Percentiles rank a stretch among this genome's conserved stretches.
phyloP scores from a whole-genome alignment of 1,140 invertebrate genomes.

The Notospermus geniculatus region DNA sequence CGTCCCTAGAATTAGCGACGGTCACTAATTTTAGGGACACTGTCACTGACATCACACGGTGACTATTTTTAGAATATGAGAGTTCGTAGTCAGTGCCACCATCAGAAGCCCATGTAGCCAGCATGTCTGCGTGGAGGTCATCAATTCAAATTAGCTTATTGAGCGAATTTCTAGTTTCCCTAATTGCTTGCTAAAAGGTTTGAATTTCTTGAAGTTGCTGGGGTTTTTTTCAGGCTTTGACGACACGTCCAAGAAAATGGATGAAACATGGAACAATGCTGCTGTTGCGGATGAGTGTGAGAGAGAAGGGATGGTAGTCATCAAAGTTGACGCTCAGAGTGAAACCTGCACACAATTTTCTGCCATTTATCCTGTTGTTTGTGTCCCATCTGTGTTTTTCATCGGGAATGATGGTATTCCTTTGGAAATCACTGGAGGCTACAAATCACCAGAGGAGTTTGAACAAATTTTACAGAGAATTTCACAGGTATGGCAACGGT shows the following conservation, averaged over 20 bases:
- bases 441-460: slow-evolving; percentile 39
- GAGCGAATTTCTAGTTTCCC: too few species aligned
- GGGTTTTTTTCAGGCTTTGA: slow-evolving; percentile 12
- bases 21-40: too few species aligned
- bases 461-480: slow-evolving; percentile 47
- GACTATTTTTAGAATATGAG: too few species aligned
- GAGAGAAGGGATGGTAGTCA: not conserved
- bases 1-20: too few species aligned
- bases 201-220: too few species aligned
- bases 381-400: slow-evolving; percentile 81
- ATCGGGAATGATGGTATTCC: slow-evolving; percentile 75
- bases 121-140: too few species aligned
- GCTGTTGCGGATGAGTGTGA: not conserved
- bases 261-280: slow-evolving; percentile 14
- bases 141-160: too few species aligned
- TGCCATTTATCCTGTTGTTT: slow-evolving; percentile 79
- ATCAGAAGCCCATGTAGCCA: too few species aligned
- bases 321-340: slow-evolving; percentile 23
- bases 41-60: too few species aligned
- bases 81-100: too few species aligned
- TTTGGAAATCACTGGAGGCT: slow-evolving; percentile 71
- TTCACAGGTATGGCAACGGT: slow-evolving; percentile 50
- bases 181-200: too few species aligned
- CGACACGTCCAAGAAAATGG: slow-evolving; percentile 18
- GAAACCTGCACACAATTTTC: slow-evolving; percentile 76